These are phyloP conservation scores for Plectus sambesii DNA, from an alignment of 1,140 invertebrate species.

Conservation along the genomic window DNA sequence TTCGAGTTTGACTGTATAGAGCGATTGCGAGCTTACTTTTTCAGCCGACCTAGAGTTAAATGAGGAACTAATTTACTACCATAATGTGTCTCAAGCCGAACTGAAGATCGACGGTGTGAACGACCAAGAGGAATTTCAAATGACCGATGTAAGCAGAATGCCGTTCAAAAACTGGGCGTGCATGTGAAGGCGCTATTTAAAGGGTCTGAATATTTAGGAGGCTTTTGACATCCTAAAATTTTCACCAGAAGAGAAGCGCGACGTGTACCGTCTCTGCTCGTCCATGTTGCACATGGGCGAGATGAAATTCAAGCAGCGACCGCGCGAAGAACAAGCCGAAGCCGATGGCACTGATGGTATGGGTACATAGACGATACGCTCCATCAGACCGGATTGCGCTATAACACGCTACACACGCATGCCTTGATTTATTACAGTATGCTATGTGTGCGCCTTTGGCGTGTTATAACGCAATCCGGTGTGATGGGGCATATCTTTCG, in stretches of 20 bases:
- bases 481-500: no score
- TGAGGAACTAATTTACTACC: background rate
- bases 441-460: no score
- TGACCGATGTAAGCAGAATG: conserved; percentile 81
- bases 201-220: no score
- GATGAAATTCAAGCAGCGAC: conserved; percentile 96
- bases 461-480: no score
- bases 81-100: conserved; percentile 85
- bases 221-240: conserved; percentile 94
- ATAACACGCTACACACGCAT: background rate
- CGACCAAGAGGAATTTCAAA: conserved; percentile 77
- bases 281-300: conserved; percentile 78
- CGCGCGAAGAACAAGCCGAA: conserved; percentile 96
- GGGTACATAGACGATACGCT: conserved; percentile 44
- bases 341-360: conserved; percentile 69
- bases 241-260: conserved; percentile 79
- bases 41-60: background rate
- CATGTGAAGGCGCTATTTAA: no score
- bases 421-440: no score
- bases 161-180: no score
- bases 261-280: conserved; percentile 88
- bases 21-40: no score
- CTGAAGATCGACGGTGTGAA: conserved; percentile 83
- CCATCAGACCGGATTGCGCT: no score
- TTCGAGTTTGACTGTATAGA: no score